Base-by-base conservation (phyloP, 2,113 vertebrate genomes). In the Leptocoma aspasia region DNA sequence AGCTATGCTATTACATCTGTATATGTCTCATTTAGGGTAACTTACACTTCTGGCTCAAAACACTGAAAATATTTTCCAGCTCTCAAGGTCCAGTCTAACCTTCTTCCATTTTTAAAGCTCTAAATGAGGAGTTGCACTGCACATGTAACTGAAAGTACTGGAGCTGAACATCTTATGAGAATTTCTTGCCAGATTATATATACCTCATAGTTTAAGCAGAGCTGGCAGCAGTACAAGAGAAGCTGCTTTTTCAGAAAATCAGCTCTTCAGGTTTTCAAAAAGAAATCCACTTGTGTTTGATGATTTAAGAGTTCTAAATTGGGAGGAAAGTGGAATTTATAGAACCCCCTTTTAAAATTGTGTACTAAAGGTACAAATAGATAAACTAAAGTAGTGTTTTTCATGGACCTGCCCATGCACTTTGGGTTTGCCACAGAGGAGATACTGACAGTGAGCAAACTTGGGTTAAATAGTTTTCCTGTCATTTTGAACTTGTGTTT, bases 21-120 rank as follows among this genome's bases (percentile, higher is more conserved):
- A 19, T 96, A 95, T 93, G 96, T 96, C 95, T 95, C 94, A 75
- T 96, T 97, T 96, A 96, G 93, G 86, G 88, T 96, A 97, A 94
- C 90, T 96, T 94, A 94, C 95, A 90, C 94, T 96, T 97, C 94
- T 96, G 95, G 93, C 95, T 78, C 83, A 65, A 72, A 95, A 84
- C 41, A 72, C 76, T 2, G 3, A 93, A 95, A 96, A 95, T 96
- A 95, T 96, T 97, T 97, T 96, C 95, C 95, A 96, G 76, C 85
- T 97, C 76, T 95, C 79, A 82, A 94, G 82, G 92, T 96, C 93
- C 95, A 94, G 76, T 93, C 76, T 94, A 95, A 96, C 93, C 82
- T 92, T 93, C 96, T 96, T 96, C 88, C 93, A 93, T 95, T 97
- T 96, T 89, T 93, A 95, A 97, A 96, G 82, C 79, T 86, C 85